Conservation (phyloP, 1,140 invertebrate genomes). For the Polyergus mexicanus region DNA sequence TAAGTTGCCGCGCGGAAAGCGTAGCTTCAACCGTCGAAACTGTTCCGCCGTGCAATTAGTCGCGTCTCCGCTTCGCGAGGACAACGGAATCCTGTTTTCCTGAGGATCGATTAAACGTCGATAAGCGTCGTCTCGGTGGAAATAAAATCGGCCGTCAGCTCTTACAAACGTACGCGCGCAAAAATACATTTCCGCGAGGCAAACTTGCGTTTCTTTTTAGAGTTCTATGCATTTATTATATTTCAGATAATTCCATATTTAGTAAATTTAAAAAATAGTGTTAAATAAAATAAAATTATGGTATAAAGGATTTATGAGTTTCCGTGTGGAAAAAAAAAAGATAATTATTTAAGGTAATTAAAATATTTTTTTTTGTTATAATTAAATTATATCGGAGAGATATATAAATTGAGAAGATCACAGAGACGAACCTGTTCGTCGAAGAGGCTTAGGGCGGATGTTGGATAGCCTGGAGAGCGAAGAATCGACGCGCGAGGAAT, state of each 20-base stretch:
- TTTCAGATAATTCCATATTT: too few relatives aligned
- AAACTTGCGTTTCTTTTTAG: neutral
- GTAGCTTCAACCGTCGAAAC: slow-evolving; percentile 58
- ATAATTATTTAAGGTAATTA: neutral
- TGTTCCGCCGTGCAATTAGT: slow-evolving; percentile 56
- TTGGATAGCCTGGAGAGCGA: neutral
- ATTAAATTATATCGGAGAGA: neutral
- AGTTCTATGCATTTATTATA: neutral
- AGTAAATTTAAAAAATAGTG: too few relatives aligned
- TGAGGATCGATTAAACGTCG: slow-evolving; percentile 38
- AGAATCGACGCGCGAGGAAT: slow-evolving; percentile 7
- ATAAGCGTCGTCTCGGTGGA: slow-evolving; percentile 2
- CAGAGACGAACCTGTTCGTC: slow-evolving; percentile 28
- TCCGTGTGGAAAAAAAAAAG: too few relatives aligned
- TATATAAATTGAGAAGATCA: slow-evolving; percentile 12
- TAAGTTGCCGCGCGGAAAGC: slow-evolving; percentile 73
- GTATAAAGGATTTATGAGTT: too few relatives aligned
- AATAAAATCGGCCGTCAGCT: neutral
- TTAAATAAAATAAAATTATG: too few relatives aligned
- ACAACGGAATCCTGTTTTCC: slow-evolving; percentile 10
- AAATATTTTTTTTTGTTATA: neutral
- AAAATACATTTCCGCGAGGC: slow-evolving; percentile 15
- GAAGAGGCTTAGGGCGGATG: neutral
- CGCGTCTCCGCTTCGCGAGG: slow-evolving; percentile 25
- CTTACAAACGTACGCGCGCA: neutral